phyloP scores from a whole-genome alignment of 2,113 vertebrate genomes.

The Cynoglossus semilaevis region DNA sequence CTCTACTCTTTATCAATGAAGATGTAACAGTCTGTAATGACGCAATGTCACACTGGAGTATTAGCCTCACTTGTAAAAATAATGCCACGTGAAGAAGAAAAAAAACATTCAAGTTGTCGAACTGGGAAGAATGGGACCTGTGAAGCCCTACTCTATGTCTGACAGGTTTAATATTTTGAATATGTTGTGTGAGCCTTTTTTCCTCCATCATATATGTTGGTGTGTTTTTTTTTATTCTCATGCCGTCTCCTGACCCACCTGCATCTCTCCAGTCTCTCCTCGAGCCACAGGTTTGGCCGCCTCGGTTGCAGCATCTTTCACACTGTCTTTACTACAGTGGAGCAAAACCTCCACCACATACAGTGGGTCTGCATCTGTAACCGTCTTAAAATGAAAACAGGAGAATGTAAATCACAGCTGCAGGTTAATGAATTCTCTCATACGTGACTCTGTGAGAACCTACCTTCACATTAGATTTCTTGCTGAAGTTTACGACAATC shows the following conservation, averaged over 20 bases:
- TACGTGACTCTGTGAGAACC: neutral
- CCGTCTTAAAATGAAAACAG: conserved; percentile 24
- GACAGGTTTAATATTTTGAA: no score
- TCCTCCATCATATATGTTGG: no score
- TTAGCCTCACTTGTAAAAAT: no score
- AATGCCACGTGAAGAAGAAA: no score
- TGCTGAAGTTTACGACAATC: conserved; percentile 95
- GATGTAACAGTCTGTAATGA: no score
- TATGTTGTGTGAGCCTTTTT: no score
- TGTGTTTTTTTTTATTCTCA: no score
- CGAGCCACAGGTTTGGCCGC: conserved; percentile 85
- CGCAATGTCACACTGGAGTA: no score
- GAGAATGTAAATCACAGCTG: neutral
- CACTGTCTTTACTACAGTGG: conserved; percentile 91
- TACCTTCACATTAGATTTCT: conserved; percentile 96
- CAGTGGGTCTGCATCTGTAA: conserved; percentile 83
- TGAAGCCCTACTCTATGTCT: no score
- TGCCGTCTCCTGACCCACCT: conserved; percentile 76
- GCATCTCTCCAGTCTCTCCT: conserved; percentile 94
- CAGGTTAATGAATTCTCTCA: neutral
- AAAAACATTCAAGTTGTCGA: no score
- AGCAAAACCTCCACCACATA: conserved; percentile 93
- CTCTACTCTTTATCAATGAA: no score
- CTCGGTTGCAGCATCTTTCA: conserved; percentile 90
- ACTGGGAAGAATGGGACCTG: no score